Conservation (phyloP, 2,888 invertebrate species). For the Blastobasis adustella region DNA sequence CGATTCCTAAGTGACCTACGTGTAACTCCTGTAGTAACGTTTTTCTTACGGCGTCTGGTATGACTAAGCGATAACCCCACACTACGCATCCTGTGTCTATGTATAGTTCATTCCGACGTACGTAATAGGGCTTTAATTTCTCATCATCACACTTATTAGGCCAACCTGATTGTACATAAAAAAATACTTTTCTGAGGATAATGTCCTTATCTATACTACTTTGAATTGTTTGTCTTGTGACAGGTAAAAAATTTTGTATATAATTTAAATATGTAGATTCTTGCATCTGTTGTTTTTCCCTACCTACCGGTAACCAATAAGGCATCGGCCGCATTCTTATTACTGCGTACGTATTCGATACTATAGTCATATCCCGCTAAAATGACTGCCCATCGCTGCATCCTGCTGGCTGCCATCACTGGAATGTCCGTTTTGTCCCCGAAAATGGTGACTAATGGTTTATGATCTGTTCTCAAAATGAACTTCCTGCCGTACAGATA, state of each 20-base stretch:
- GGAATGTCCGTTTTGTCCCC: constrained; percentile 12
- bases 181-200: no score
- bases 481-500: constrained; percentile 10
- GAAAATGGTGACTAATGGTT: constrained; percentile 13
- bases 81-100: background rate
- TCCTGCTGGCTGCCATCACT: constrained; percentile 11
- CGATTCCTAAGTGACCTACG: background rate
- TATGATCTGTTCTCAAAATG: constrained; percentile 10
- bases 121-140: background rate
- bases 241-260: no score
- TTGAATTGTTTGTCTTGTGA: no score
- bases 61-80: background rate
- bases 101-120: background rate
- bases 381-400: constrained; percentile 8
- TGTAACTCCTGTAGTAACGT: background rate
- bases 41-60: background rate
- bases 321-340: constrained; percentile 2
- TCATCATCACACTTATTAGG: background rate
- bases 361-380: constrained; percentile 4
- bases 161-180: no score
- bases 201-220: no score
- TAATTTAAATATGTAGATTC: no score
- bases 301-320: constrained; percentile 3
- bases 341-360: background rate
- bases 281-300: no score